Evolutionary conservation across 2,888 invertebrate genomes (phyloP), one percentile per base, ranked within the genome.

Genomic region (Venusia cambrica): DNA sequence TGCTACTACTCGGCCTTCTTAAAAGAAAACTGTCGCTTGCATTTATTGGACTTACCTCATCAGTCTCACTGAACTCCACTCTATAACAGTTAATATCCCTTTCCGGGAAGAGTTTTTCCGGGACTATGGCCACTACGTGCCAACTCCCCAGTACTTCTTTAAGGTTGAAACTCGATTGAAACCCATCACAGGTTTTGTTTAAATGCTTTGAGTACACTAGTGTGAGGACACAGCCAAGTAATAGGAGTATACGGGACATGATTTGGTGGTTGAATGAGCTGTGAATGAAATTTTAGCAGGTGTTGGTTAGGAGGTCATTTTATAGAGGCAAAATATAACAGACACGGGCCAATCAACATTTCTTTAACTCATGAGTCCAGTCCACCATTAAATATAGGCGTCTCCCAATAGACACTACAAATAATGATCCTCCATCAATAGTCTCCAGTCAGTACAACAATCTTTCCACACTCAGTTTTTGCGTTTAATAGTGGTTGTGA

Each of bases 11-110:
- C n/a, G n/a, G n/a, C n/a, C n/a, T n/a, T n/a, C n/a, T n/a, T n/a
- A n/a, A n/a, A n/a, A n/a, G n/a, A n/a, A n/a, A n/a, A n/a, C n/a
- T n/a, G n/a, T n/a, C n/a, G n/a, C n/a, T n/a, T n/a, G n/a, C n/a
- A n/a, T n/a, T n/a, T n/a, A n/a, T n/a, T n/a, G n/a, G n/a, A 9
- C 66, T 62, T 45, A 83, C 84, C 73, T 68, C 73, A 49, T 84
- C 84, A 26, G 70, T 71, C 37, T 85, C 84, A 45, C 77, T 77
- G 12, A 83, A 73, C 5, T 81, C 83, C 36, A 81, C 76, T 18
- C 57, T 62, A 38, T 74, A 78, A 45, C 84, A 84, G 0, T 62
- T 59, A 1, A 83, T 53, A 4, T 68, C 61, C 14, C 66, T 65
- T 5, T 77, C 68, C 5, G 78, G 77, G 31, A 76, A 81, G 32